phyloP scores from a whole-genome alignment of 2,113 vertebrate genomes.

The Ammodytes marinus region DNA sequence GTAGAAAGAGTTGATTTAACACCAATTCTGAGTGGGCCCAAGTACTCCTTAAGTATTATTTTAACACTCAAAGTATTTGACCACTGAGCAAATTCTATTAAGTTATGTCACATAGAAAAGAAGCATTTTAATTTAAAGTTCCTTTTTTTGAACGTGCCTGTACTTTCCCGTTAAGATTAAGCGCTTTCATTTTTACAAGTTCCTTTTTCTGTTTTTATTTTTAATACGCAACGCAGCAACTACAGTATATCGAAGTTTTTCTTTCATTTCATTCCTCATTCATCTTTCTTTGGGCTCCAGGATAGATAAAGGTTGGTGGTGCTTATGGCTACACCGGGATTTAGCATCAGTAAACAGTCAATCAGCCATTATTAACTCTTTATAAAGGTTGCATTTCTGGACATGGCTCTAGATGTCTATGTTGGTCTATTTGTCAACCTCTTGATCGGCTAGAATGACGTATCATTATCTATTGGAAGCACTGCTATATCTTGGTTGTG shows the following conservation, averaged over 20 bases:
- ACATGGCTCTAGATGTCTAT: neutral
- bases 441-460: no score
- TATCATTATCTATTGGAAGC: neutral
- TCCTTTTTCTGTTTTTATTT: neutral
- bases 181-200: conserved; percentile 16
- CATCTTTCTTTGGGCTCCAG: neutral
- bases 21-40: no score
- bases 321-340: neutral
- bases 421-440: neutral
- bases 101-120: neutral
- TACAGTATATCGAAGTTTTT: neutral
- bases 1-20: no score
- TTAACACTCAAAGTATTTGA: neutral
- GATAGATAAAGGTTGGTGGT: neutral
- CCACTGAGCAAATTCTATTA: neutral
- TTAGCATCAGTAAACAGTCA: neutral
- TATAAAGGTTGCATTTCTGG: neutral
- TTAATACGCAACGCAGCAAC: neutral
- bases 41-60: no score
- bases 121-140: neutral
- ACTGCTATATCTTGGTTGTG: no score
- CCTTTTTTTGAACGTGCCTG: neutral
- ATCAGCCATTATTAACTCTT: neutral
- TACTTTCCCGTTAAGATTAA: neutral
- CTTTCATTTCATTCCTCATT: conserved; percentile 1